A percentile compares a stretch with the other conserved stretches of the same genome.
Conservation (phyloP, 2,888 invertebrate species). For the Phymatocera aterrima region DNA sequence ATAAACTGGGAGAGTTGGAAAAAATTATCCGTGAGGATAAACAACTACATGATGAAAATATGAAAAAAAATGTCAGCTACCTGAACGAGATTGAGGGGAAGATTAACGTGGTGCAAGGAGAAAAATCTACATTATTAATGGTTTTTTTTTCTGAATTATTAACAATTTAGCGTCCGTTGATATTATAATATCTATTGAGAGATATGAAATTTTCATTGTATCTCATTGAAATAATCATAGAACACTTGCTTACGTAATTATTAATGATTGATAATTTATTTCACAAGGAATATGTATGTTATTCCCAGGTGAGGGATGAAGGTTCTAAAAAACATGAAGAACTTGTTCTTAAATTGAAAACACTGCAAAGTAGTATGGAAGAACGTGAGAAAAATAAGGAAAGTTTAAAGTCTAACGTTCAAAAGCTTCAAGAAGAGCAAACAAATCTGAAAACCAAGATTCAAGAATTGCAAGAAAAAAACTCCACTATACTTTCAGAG, state of each 20-base stretch:
- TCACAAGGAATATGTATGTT: neutral
- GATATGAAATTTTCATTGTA: neutral
- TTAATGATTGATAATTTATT: neutral
- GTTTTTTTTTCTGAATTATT: neutral
- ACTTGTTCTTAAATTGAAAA: neutral
- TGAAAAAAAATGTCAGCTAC: conserved; percentile 31
- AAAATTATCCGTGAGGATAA: conserved; percentile 35
- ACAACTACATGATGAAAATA: conserved; percentile 46
- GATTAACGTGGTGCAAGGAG: conserved; percentile 43
- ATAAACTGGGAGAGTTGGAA: conserved; percentile 33
- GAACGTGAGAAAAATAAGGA: neutral
- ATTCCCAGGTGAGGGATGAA: neutral
- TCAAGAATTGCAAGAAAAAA: neutral
- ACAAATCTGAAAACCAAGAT: neutral
- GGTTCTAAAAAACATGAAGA: neutral
- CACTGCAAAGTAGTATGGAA: neutral
- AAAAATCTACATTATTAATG: conserved; percentile 24
- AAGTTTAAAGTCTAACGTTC: neutral
- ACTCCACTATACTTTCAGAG: neutral
- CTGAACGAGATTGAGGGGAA: neutral
- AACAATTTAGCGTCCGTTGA: no score
- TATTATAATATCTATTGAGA: no score
- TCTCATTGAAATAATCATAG: neutral
- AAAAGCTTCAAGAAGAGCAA: neutral
- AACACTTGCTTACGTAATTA: neutral